Conservation (phyloP, 2,888 invertebrate genomes). For the Leucophenga montana region DNA sequence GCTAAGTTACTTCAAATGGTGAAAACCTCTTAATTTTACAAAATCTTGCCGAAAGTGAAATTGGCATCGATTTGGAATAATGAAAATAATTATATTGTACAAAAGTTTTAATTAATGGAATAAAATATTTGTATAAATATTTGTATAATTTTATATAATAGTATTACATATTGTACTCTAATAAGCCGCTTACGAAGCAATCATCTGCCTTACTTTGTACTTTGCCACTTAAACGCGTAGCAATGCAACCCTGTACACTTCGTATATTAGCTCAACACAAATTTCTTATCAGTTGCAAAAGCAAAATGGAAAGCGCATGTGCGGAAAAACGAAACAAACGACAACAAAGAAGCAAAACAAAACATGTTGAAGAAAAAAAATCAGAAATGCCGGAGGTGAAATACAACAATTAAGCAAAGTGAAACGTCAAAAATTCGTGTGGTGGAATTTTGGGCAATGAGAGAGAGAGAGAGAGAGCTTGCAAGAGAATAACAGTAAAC, state of each 20-base stretch:
- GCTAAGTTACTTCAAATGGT: too few species aligned
- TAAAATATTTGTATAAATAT: too few species aligned
- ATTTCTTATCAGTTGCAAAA: constrained; percentile 67
- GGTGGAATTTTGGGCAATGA: constrained; percentile 12
- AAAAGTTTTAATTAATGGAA: too few species aligned
- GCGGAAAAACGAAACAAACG: not conserved
- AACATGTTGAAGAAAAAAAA: not conserved
- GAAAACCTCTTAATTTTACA: too few species aligned
- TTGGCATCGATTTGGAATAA: too few species aligned
- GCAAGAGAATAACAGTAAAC: not conserved
- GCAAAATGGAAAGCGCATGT: constrained; percentile 27
- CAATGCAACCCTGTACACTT: constrained; percentile 55
- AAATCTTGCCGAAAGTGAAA: too few species aligned
- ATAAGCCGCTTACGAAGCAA: too few species aligned
- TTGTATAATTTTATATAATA: too few species aligned
- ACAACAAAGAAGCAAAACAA: constrained; percentile 18
- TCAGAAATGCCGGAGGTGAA: constrained; percentile 18
- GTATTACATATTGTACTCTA: too few species aligned
- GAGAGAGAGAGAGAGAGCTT: constrained; percentile 11
- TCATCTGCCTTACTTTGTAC: too few species aligned
- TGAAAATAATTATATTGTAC: too few species aligned
- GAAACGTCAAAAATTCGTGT: constrained; percentile 15
- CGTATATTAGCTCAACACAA: constrained; percentile 45
- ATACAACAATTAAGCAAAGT: not conserved
- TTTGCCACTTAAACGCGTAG: too few species aligned